Evolutionary conservation across 2,888 invertebrate species (phyloP).

Genomic region (Agelastica alni): DNA sequence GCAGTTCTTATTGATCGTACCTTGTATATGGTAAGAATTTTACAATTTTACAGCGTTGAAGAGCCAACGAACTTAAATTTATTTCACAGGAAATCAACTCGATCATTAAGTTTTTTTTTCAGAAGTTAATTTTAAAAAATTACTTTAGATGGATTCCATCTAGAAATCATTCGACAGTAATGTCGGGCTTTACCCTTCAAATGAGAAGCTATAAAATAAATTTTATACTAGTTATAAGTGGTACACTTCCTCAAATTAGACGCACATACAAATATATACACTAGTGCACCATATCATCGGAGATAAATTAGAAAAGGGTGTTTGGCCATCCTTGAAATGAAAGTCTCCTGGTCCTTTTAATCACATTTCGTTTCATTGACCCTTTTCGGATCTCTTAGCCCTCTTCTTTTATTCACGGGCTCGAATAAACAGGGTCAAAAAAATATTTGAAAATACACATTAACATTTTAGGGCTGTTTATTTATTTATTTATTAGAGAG

Average conservation of each 20-base stretch:
- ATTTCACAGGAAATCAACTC: too few species aligned
- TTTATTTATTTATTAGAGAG: too few species aligned
- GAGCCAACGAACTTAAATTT: too few species aligned
- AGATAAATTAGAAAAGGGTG: constrained; percentile 45
- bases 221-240: constrained; percentile 29
- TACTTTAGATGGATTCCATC: too few species aligned
- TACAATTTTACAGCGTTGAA: too few species aligned
- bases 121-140: too few species aligned
- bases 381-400: constrained; percentile 26
- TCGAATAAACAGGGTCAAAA: background rate
- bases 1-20: too few species aligned
- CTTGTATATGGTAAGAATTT: too few species aligned
- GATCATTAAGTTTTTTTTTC: too few species aligned
- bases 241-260: constrained; percentile 38
- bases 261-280: constrained; percentile 25
- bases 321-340: constrained; percentile 46
- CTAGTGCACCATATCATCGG: constrained; percentile 34
- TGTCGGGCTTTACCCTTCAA: background rate
- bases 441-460: too few species aligned
- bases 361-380: constrained; percentile 38
- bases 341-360: constrained; percentile 40
- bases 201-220: constrained; percentile 9
- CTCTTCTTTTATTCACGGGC: constrained; percentile 7
- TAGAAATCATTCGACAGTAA: too few species aligned
- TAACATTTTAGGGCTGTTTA: too few species aligned